Evolutionary conservation across 2,797 vertebrate species (phyloP), one percentile per base, ranked within the genome.

Genomic region (Momotus momota): DNA sequence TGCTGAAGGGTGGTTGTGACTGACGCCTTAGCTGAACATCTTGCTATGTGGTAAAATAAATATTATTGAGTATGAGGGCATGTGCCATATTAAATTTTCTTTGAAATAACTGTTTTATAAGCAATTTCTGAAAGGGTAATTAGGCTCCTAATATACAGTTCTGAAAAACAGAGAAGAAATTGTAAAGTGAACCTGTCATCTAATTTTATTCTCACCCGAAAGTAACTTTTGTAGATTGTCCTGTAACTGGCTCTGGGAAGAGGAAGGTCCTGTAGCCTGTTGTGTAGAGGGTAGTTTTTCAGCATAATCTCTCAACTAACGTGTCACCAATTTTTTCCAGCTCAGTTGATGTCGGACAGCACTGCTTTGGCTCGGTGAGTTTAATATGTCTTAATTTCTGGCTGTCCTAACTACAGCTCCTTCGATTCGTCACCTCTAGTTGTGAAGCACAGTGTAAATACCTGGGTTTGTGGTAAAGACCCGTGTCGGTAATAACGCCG

Each of bases 331-430:
- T 14, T 70, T 72, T 74, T 93, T 90, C 51, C 45, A 97, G 97
- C 43, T 72, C 64, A 14, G 19, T 38, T 92, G 40, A 2, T 19
- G 3, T 4, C 88, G 93, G 95, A 97, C 61, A 78, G 10, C 73
- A 90, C 77, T 52, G 1, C 48, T 67, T 51, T 52, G 73, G 35
- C 55, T 82, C 79, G 84, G 97, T 97, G 92, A 94, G 97, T 93
- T 93, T 66, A 66, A 75, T 72, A 29, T 10, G 7, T 49, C 18
- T 80, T 41, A 13, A 33, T 15, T 81, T 51, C 14, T 84, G 55
- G 0, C 26, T 89, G 43, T 33, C 10, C 27, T 57, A 7, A 13
- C 19, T 45, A 0, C 12, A 25, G 15, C 23, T 66, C 38, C 60
- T 38, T 35, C 51, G 52, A 18, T 29, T 54, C 17, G 1, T 51